Base-by-base conservation (phyloP, 2,888 invertebrate species). In the Trypoxylon attenuatum region DNA sequence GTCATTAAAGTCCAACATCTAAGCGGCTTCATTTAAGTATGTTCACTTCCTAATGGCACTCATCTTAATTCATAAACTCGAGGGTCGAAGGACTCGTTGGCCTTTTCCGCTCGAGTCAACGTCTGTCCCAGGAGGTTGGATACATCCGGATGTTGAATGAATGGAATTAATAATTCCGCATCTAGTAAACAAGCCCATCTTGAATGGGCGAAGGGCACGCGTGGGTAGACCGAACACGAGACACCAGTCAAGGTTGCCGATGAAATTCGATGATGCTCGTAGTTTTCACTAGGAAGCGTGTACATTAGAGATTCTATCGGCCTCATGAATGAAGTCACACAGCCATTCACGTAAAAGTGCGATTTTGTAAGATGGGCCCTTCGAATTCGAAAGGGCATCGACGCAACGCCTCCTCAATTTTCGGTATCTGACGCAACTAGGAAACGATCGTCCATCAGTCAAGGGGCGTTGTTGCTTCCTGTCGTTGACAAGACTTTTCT, bases 171-270 rank as follows among this genome's bases (percentile, higher is more conserved):
- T n/a, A 23, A 13, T 15, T 16, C 4, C 27, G 16, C 13, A 16
- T 15, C 8, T 16, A 13, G 25, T 45, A 25, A 43, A 21, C 15
- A 42, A 50, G 10, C n/a, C 18, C 29, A 49, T 46, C 39, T 53
- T 67, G 74, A 73, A 73, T 65, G 74, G 63, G 62, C 63, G 66
- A 65, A 59, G 69, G 72, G 73, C 72, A 70, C 66, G 69, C 66
- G 78, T 74, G 71, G 77, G 77, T 64, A 50, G 68, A n/a, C n/a
- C n/a, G n/a, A n/a, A 27, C 58, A 45, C 52, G 21, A 23, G 23
- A 42, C 41, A 53, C 49, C 53, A n/a, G 25, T 3, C 15, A 21
- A 25, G 6, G 1, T 43, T 4, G 43, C 29, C 45, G 56, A 60
- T 16, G 56, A 53, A 60, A 68, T 53, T n/a, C n/a, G n/a, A n/a